Evolutionary conservation across 2,888 invertebrate species (phyloP), one percentile per base, ranked within the genome.

Genomic region (Nymphalis urticae): DNA sequence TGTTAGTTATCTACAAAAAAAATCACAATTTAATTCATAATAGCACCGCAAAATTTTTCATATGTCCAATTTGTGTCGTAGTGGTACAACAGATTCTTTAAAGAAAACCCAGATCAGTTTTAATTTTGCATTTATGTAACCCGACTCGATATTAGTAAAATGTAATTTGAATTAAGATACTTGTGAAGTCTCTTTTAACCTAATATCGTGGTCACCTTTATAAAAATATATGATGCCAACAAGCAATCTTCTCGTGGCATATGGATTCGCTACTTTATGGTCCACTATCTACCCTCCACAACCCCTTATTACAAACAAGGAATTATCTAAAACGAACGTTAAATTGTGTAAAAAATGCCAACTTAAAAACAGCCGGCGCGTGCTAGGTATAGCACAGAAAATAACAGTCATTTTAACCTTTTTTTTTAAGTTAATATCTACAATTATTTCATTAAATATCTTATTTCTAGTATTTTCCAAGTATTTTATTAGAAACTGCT

Each of bases 241-340:
- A 73, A 75, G 72, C 78, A 80, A 79, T 77, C 73, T 75, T 74
- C 70, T 69, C 75, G 81, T 79, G 77, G 82, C 82, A 82, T 85
- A 85, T 84, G 82, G 79, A 71, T 62, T 66, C 62, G 79, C 81
- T 81, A 82, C 82, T 82, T 81, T 81, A 81, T 75, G 74, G 74
- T 69, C 74, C 70, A 69, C 72, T 71, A 75, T 75, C 72, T 64
- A 70, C 75, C 71, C 71, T 68, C 68, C 47, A 77, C 54, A 17
- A 56, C 77, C 80, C 76, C 32, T 78, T 75, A 80, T 82, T 83
- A 75, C 48, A 50, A 59, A 75, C 75, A 70, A 70, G 56, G 21
- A 56, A 56, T 56, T 56, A 72, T 54, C 54, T 13, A 62, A 75
- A 76, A 70, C 69, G 69, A 76, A 64, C 71, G 62, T 19, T 42